phyloP scores from a whole-genome alignment of 2,888 invertebrate genomes.

The Eilema depressum region DNA sequence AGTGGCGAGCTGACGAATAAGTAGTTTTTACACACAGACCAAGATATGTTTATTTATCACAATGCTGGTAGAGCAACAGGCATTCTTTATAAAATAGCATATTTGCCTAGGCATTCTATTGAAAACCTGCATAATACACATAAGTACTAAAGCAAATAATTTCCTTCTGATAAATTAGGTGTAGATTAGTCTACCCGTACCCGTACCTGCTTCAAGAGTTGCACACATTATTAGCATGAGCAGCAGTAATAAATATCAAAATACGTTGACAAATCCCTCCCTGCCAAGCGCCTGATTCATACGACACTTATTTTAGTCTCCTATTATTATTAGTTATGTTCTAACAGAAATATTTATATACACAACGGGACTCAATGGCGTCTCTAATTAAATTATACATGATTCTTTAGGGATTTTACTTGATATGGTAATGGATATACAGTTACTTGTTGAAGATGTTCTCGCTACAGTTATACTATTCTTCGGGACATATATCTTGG shows the following conservation, averaged over 20 bases:
- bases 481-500: too few relatives aligned
- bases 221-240: background rate
- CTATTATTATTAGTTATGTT: conserved; percentile 4
- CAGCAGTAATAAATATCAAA: background rate
- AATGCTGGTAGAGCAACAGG: too few relatives aligned
- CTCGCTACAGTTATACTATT: background rate
- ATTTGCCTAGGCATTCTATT: too few relatives aligned
- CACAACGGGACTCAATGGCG: conserved; percentile 2
- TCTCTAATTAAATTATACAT: background rate
- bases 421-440: background rate
- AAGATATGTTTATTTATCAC: too few relatives aligned
- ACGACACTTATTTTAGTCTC: background rate
- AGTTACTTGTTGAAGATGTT: background rate
- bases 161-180: background rate
- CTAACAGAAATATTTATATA: background rate
- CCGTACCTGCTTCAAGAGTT: background rate
- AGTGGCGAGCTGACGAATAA: too few relatives aligned
- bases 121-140: too few relatives aligned
- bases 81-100: too few relatives aligned
- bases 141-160: background rate
- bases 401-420: background rate
- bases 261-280: background rate
- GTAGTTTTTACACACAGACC: too few relatives aligned
- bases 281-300: background rate
- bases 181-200: background rate